A percentile compares a stretch with the other conserved stretches of the same genome.
Conservation (phyloP, 2,888 invertebrate species). For the Listrodromus nycthemerus region DNA sequence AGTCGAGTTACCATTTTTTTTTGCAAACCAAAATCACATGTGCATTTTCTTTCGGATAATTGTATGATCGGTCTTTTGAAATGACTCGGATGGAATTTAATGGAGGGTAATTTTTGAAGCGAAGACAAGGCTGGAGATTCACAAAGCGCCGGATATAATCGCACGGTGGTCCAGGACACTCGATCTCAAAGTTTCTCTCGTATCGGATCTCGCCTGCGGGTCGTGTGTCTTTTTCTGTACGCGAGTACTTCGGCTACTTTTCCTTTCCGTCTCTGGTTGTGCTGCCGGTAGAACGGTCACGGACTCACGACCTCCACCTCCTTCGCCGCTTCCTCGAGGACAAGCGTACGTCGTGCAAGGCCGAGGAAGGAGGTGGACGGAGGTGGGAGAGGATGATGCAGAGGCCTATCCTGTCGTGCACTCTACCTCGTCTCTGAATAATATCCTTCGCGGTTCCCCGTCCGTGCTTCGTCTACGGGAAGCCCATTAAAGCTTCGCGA, state of each 20-base stretch:
- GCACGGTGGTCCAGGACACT: constrained; percentile 17
- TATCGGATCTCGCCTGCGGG: constrained; percentile 36
- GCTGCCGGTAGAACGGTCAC: constrained; percentile 38
- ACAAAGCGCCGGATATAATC: constrained; percentile 1
- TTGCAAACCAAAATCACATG: background rate
- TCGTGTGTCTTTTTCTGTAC: constrained; percentile 16
- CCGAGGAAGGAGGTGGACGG: constrained; percentile 39
- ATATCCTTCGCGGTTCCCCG: constrained; percentile 10
- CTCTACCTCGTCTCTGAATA: constrained; percentile 15
- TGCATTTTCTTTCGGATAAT: too few relatives aligned
- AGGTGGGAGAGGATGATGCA: constrained; percentile 44
- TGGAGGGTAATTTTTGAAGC: background rate
- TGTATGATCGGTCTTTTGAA: too few relatives aligned
- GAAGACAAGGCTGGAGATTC: background rate
- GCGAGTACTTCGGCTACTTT: constrained; percentile 16
- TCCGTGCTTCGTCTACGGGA: constrained; percentile 66
- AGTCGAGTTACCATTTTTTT: background rate
- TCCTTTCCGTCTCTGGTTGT: constrained; percentile 15
- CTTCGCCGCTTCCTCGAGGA: constrained; percentile 30
- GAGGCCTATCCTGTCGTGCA: constrained; percentile 49
- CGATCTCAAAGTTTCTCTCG: constrained; percentile 39
- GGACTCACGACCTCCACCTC: constrained; percentile 41
- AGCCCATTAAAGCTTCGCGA: constrained; percentile 70
- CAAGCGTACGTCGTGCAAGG: constrained; percentile 62
- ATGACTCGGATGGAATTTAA: background rate